Evolutionary conservation across 2,113 vertebrate species (phyloP).

Genomic region (Perca fluviatilis): DNA sequence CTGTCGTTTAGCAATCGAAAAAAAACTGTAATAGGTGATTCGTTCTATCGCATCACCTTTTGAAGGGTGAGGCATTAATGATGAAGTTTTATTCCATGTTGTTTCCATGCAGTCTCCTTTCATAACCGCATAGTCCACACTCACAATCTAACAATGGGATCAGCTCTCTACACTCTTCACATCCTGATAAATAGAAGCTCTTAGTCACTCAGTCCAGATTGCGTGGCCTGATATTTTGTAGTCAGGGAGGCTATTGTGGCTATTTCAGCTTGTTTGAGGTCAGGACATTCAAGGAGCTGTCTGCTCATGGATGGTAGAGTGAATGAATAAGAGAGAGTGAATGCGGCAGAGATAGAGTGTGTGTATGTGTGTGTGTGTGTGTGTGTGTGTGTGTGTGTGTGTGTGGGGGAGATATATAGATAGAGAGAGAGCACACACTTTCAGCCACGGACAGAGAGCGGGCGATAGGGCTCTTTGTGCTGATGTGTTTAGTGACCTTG

Average conservation of each 20-base stretch:
- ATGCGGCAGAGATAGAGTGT: conserved; percentile 49
- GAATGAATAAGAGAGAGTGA: conserved; percentile 69
- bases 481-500: conserved; percentile 80
- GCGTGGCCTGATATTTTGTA: conserved; percentile 67
- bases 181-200: conserved; percentile 54
- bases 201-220: conserved; percentile 61
- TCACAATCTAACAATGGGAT: conserved; percentile 48
- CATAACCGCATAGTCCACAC: conserved; percentile 28
- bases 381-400: neutral
- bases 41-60: neutral
- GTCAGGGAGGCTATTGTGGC: conserved; percentile 69
- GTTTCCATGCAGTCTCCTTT: conserved; percentile 3
- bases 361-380: conserved; percentile 9
- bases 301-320: conserved; percentile 60
- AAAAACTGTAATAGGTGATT: too few species aligned
- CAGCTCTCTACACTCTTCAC: conserved; percentile 41
- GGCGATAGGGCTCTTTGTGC: conserved; percentile 76
- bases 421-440: conserved; percentile 48
- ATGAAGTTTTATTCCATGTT: neutral
- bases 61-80: neutral
- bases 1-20: too few species aligned
- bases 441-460: conserved; percentile 56
- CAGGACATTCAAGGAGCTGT: conserved; percentile 73
- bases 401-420: conserved; percentile 47
- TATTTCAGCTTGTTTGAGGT: conserved; percentile 70